Conservation (phyloP, 2,888 invertebrate genomes). For the Andricus quercusramuli region DNA sequence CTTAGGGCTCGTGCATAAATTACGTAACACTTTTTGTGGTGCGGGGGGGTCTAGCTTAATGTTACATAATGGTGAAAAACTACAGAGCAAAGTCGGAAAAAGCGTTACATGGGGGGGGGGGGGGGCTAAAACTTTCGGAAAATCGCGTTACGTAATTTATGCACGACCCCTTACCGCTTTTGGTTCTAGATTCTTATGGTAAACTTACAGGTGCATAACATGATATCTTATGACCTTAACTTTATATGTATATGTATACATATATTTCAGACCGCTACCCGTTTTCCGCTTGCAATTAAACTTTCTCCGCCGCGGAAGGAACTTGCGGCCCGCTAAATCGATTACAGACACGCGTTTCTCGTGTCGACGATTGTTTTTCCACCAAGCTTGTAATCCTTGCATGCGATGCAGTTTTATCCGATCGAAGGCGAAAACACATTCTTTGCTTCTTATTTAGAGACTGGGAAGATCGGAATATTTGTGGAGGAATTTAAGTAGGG, state of each 20-base stretch:
- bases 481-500: neutral
- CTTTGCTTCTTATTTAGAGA: neutral
- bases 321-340: constrained; percentile 36
- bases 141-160: no score
- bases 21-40: no score
- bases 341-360: constrained; percentile 35
- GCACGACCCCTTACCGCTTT: neutral
- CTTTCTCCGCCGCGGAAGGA: constrained; percentile 34
- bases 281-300: constrained; percentile 37
- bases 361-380: constrained; percentile 40
- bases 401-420: constrained; percentile 24
- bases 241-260: neutral
- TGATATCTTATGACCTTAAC: neutral
- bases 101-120: no score
- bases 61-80: no score
- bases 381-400: constrained; percentile 6
- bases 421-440: constrained; percentile 30
- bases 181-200: neutral
- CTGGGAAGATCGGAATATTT: neutral
- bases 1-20: no score
- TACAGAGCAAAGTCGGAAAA: no score
- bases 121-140: no score
- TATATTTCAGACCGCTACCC: constrained; percentile 17
- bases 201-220: neutral
- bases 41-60: no score